Conservation (phyloP, 2,888 invertebrate species). For the Venustoraphidia nigricollis region DNA sequence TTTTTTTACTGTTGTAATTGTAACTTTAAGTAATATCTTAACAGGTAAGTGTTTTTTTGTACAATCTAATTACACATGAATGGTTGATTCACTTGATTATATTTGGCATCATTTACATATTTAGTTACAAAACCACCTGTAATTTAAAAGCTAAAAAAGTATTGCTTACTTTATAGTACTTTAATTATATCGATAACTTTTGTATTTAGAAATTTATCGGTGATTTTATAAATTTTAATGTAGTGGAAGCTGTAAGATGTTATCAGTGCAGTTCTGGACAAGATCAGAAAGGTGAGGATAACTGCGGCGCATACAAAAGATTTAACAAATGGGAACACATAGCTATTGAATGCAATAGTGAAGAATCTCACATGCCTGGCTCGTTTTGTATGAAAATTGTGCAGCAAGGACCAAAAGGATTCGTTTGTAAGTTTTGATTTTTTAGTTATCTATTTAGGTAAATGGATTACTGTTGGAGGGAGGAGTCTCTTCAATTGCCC, state of each 20-base stretch:
- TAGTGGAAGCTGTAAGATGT: conserved; percentile 65
- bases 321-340: conserved; percentile 79
- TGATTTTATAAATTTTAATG: conserved; percentile 10
- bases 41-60: too few relatives aligned
- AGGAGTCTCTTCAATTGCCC: too few relatives aligned
- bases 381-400: conserved; percentile 93
- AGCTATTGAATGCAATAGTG: conserved; percentile 84
- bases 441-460: conserved; percentile 1
- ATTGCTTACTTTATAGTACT: too few relatives aligned
- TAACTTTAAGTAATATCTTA: too few relatives aligned
- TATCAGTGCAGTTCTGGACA: conserved; percentile 87
- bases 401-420: conserved; percentile 85
- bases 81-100: too few relatives aligned
- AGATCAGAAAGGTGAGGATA: conserved; percentile 64
- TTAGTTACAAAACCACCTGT: too few relatives aligned
- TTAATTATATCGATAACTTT: background rate
- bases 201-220: background rate
- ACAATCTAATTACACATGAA: too few relatives aligned
- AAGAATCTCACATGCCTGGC: conserved; percentile 87
- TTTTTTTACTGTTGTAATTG: too few relatives aligned
- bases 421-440: conserved; percentile 63
- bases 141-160: too few relatives aligned
- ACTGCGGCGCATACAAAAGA: conserved; percentile 76
- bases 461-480: too few relatives aligned
- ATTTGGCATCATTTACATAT: too few relatives aligned